A percentile compares a stretch with the other conserved stretches of the same genome.
These are phyloP conservation scores for Prosapia bicincta DNA, from an alignment of 2,888 invertebrate species.

Conservation along the genomic window DNA sequence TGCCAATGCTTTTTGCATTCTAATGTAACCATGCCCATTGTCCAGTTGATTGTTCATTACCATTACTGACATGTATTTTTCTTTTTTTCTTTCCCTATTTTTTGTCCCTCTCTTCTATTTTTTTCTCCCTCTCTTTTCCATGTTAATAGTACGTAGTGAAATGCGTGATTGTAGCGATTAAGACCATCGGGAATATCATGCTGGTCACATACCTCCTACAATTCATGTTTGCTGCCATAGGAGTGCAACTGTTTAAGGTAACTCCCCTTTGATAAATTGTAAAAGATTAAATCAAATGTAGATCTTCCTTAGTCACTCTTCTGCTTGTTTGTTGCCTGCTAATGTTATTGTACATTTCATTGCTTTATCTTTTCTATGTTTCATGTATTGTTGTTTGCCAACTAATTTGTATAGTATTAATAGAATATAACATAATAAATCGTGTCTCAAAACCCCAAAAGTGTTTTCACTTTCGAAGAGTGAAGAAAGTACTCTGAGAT, in stretches of 20 bases:
- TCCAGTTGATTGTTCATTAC: background rate
- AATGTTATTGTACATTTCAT: background rate
- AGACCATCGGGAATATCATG: conserved; percentile 99
- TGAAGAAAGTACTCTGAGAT: too few relatives aligned
- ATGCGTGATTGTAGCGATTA: conserved; percentile 98
- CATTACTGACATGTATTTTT: conserved; percentile 21
- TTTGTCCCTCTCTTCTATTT: conserved; percentile 36
- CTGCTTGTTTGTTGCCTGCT: background rate
- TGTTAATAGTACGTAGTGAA: conserved; percentile 95
- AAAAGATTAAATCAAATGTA: background rate
- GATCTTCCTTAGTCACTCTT: background rate
- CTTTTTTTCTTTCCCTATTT: conserved; percentile 41
- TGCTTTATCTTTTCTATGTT: background rate
- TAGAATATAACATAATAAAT: background rate
- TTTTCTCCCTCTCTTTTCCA: conserved; percentile 40
- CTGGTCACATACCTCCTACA: too few relatives aligned
- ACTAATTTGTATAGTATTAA: too few relatives aligned
- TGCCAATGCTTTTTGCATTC: background rate
- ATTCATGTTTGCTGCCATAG: conserved; percentile 99
- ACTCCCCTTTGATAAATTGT: conserved; percentile 43
- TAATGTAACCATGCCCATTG: conserved; percentile 3
- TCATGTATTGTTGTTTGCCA: background rate
- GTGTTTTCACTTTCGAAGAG: too few relatives aligned
- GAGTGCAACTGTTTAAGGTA: conserved; percentile 99
- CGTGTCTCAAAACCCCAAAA: too few relatives aligned